Conservation (phyloP, 2,888 invertebrate genomes). For the Limnephilus auricula region DNA sequence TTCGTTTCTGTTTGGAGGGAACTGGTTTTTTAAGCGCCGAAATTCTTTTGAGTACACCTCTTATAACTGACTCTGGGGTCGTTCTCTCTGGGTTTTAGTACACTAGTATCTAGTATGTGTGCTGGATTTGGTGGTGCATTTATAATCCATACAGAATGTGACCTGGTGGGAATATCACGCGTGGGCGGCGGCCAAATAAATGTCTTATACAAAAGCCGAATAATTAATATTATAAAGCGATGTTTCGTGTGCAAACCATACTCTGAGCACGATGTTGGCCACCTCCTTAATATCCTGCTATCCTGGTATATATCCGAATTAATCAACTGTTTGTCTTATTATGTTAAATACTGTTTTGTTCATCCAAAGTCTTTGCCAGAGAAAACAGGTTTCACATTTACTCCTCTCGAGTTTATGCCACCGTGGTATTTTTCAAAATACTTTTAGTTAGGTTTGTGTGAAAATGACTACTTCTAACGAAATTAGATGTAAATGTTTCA, state of each 20-base stretch:
- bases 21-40: slow-evolving; percentile 25
- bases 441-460: neutral
- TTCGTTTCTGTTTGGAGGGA: neutral
- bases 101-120: neutral
- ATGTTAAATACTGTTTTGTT: too few relatives aligned
- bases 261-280: neutral
- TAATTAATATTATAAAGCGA: neutral
- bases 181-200: slow-evolving; percentile 32
- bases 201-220: neutral
- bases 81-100: neutral
- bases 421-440: too few relatives aligned
- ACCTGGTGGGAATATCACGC: neutral
- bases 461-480: neutral
- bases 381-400: too few relatives aligned
- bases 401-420: too few relatives aligned
- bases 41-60: slow-evolving; percentile 10
- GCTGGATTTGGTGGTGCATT: slow-evolving; percentile 31
- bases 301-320: too few relatives aligned
- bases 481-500: too few relatives aligned
- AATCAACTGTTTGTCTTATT: too few relatives aligned
- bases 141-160: slow-evolving; percentile 38
- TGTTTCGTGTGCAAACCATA: neutral
- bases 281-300: too few relatives aligned
- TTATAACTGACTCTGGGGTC: neutral
- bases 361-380: too few relatives aligned